phyloP scores from a whole-genome alignment of 2,113 vertebrate genomes.

The Calcarius ornatus region DNA sequence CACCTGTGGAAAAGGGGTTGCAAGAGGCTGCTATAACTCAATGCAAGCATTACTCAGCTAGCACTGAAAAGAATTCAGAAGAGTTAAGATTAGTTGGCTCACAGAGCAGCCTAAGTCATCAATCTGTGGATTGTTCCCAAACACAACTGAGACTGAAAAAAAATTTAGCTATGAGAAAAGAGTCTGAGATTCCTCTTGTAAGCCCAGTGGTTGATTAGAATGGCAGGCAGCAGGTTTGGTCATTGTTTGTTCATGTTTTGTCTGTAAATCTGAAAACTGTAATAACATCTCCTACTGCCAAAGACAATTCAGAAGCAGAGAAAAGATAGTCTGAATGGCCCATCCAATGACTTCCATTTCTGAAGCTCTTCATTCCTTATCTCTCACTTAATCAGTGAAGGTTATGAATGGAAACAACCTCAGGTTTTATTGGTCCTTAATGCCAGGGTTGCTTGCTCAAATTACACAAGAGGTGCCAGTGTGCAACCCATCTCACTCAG shows the following conservation, averaged over 20 bases:
- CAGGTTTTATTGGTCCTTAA: background rate
- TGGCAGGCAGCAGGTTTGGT: background rate
- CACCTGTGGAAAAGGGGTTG: background rate
- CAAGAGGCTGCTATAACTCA: background rate
- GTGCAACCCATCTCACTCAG: background rate
- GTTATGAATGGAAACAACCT: background rate
- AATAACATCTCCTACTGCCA: background rate
- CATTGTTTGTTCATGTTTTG: background rate
- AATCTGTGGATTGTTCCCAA: background rate
- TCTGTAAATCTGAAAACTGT: slow-evolving; percentile 23
- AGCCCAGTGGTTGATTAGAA: background rate
- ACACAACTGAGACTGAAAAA: background rate
- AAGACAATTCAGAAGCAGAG: background rate
- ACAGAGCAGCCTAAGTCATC: background rate
- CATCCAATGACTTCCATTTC: background rate
- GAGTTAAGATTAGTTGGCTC: background rate
- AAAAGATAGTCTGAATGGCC: background rate
- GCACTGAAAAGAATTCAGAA: background rate
- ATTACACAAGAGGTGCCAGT: background rate
- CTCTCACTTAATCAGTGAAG: background rate
- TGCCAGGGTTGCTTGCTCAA: background rate
- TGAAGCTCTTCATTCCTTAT: background rate
- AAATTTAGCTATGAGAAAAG: background rate
- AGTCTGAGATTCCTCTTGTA: background rate
- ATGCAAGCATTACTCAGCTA: background rate